Percentiles rank a stretch among this genome's conserved stretches.
phyloP scores from a whole-genome alignment of 2,888 invertebrate genomes.

The Acanthosepion esculentum region DNA sequence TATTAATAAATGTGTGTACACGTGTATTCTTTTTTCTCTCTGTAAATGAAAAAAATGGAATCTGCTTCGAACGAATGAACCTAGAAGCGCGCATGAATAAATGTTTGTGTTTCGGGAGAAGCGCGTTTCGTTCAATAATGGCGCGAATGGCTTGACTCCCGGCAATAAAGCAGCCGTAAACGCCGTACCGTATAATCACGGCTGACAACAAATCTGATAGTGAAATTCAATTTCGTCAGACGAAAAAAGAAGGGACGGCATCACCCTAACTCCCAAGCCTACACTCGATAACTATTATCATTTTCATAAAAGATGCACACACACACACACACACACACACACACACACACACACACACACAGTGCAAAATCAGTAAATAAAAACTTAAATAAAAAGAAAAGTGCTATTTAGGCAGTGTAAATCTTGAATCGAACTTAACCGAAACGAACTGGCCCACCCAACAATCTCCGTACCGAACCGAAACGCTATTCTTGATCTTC shows the following conservation, averaged over 20 bases:
- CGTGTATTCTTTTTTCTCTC: neutral
- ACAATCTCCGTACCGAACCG: neutral
- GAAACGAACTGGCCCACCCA: neutral
- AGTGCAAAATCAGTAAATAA: neutral
- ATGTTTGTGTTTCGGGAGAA: neutral
- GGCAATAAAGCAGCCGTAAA: neutral
- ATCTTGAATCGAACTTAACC: neutral
- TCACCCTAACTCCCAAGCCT: neutral
- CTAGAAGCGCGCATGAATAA: neutral
- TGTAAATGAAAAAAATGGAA: neutral
- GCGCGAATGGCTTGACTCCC: conserved; percentile 22
- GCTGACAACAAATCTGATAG: conserved; percentile 22
- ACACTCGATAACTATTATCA: neutral
- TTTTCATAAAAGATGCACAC: neutral
- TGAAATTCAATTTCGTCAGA: conserved; percentile 1
- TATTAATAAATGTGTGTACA: too few species aligned
- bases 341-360: neutral
- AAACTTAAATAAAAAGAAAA: neutral
- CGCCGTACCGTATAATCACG: neutral
- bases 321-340: neutral
- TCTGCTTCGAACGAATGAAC: neutral
- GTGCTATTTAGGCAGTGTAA: neutral
- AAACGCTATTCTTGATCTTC: neutral
- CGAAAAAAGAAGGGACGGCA: neutral
- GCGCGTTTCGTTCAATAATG: neutral